A percentile compares a stretch with the other conserved stretches of the same genome.
Conservation (phyloP, 2,113 vertebrate species). For the Trematomus loennbergii region DNA sequence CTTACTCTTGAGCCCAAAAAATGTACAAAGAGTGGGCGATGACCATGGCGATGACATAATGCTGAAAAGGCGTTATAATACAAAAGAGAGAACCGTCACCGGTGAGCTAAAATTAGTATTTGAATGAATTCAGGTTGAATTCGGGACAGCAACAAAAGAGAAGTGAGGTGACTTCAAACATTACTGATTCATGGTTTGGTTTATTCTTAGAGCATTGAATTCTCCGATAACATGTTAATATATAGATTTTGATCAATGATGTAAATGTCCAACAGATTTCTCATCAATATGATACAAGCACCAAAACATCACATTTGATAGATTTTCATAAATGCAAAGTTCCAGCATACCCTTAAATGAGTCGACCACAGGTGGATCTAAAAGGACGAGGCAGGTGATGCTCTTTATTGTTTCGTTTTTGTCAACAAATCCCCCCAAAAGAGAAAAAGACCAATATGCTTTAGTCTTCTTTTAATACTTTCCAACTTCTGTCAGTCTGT, state of each 20-base stretch:
- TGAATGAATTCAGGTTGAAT: constrained; percentile 11
- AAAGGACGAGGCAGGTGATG: constrained; percentile 40
- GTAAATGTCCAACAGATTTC: constrained; percentile 28
- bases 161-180: constrained; percentile 21
- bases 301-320: constrained; percentile 48
- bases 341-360: constrained; percentile 20
- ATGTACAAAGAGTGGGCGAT: constrained; percentile 28
- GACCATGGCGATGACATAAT: constrained; percentile 14
- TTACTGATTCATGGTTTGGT: constrained; percentile 30
- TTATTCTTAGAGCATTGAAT: constrained; percentile 24
- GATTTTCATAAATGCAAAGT: constrained; percentile 17
- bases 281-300: constrained; percentile 28
- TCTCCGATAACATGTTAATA: background rate
- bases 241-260: constrained; percentile 6
- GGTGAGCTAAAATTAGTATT: constrained; percentile 13
- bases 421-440: constrained; percentile 14
- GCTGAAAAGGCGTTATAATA: constrained; percentile 6
- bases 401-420: background rate
- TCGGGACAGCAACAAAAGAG: constrained; percentile 1
- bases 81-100: constrained; percentile 2
- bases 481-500: background rate
- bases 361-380: constrained; percentile 20
- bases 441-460: background rate
- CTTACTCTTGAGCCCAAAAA: constrained; percentile 24
- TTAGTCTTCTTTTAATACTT: background rate